Base-by-base conservation (phyloP, 2,888 invertebrate genomes). In the Cyrtodaria siliqua region DNA sequence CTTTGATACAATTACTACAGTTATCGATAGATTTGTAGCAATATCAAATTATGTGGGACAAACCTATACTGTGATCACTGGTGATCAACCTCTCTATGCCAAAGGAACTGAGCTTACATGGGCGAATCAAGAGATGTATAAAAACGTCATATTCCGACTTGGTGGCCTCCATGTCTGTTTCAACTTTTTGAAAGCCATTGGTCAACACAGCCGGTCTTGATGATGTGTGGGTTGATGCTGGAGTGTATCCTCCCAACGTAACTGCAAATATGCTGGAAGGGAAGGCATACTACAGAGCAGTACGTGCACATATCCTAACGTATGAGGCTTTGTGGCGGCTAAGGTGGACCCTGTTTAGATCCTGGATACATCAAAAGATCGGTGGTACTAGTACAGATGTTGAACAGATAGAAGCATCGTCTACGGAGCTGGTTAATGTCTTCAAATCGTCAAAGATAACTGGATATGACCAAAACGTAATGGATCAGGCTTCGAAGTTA, bases 41-140 rank as follows among this genome's bases (percentile, higher is more conserved):
- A 76, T 76, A 12, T 38, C 42, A n/a, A 33, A 33, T 23, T 27
- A 50, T 42, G 1, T 67, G 47, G 76, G 71, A 1, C 76, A 76
- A 24, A 66, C 44, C 16, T 20, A 56, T 47, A 76, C 67, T n/a
- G 63, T 76, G n/a, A 71, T 76, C 16, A 71, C 71, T 38, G 49
- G 23, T 16, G 75, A 75, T 29, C 75, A 70, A 49, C 60, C 70
- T 9, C 27, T 70, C 38, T 75, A 55, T 27, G 56, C 52, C 38
- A 52, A 38, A 33, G 64, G 49, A 9, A 66, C 53, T 33, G 69
- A 64, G 29, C 50, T 75, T 2, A 49, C 47, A 23, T 59, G 64
- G 69, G 53, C 38, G 16, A 67, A 61, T 44, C 42, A 44, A 23
- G 42, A 57, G 12, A 53, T 53, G 6, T 55, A 16, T 20, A 24